Evolutionary conservation across 1,140 invertebrate genomes (phyloP).

Genomic region (Pteromalus puparum): DNA sequence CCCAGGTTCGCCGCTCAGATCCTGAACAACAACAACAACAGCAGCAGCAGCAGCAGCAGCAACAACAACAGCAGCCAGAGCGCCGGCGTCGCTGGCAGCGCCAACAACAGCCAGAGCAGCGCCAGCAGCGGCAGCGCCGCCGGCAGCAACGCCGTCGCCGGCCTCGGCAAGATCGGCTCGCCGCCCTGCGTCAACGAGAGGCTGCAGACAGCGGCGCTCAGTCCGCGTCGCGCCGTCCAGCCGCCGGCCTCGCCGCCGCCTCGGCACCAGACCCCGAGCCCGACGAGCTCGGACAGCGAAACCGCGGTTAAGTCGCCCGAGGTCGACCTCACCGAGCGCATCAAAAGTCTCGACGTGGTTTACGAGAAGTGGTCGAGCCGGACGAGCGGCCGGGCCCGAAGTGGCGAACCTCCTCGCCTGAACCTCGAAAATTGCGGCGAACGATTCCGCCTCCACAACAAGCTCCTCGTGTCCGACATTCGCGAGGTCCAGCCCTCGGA

Average conservation of each 20-base stretch:
- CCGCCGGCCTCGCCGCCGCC: constrained; percentile 79
- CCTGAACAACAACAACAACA: constrained; percentile 72
- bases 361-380: constrained; percentile 92
- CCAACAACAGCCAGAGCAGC: constrained; percentile 57
- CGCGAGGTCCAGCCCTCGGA: constrained; percentile 92
- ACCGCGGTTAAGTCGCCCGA: constrained; percentile 76
- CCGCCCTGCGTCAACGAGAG: constrained; percentile 67
- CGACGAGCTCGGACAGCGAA: constrained; percentile 77
- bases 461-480: constrained; percentile 80
- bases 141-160: constrained; percentile 58
- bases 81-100: constrained; percentile 44
- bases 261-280: constrained; percentile 78
- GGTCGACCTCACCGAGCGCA: constrained; percentile 87
- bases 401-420: constrained; percentile 77
- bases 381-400: constrained; percentile 76
- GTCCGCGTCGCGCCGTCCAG: constrained; percentile 62
- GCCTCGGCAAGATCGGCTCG: constrained; percentile 66
- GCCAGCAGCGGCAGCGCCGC: constrained; percentile 63
- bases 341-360: constrained; percentile 96
- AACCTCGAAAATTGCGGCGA: constrained; percentile 75
- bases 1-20: constrained; percentile 89
- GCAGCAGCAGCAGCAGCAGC: no score
- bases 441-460: constrained; percentile 78
- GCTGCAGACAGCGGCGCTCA: constrained; percentile 59
- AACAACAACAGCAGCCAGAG: constrained; percentile 45